Evolutionary conservation across 2,113 vertebrate species (phyloP).

Genomic region (Sinocyclocheilus maitianheensis): DNA sequence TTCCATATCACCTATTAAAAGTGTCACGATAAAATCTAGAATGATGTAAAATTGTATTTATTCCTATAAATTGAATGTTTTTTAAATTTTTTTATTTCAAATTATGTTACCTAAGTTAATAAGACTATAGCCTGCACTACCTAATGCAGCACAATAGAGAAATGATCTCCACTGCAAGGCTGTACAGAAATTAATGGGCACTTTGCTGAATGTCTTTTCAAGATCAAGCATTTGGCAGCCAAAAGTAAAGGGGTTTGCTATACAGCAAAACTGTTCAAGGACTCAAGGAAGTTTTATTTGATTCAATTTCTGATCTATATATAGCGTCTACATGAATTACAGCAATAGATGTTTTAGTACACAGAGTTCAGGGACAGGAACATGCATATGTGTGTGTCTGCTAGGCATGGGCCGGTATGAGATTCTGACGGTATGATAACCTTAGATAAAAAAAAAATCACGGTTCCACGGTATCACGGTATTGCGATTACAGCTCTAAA

Average conservation of each 20-base stretch:
- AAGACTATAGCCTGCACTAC: background rate
- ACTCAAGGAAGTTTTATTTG: conserved; percentile 66
- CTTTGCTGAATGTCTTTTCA: conserved; percentile 51
- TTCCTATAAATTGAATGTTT: background rate
- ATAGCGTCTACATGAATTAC: conserved; percentile 77
- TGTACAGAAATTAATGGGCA: conserved; percentile 41
- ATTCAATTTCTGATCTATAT: conserved; percentile 79
- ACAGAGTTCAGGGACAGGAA: conserved; percentile 60
- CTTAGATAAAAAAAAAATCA: no score
- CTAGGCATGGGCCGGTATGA: background rate
- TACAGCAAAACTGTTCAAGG: conserved; percentile 59
- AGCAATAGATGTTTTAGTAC: conserved; percentile 76
- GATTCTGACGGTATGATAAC: no score
- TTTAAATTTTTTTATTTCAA: background rate
- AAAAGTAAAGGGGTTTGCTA: conserved; percentile 60
- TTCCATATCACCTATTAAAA: background rate
- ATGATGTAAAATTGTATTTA: background rate
- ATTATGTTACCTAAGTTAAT: background rate
- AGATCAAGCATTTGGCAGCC: conserved; percentile 65
- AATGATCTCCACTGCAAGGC: conserved; percentile 22
- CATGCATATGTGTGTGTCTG: background rate
- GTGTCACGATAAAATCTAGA: background rate
- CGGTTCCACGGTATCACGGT: no score
- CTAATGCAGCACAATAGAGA: background rate
- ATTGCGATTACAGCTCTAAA: no score